A percentile compares a stretch with the other conserved stretches of the same genome.
Evolutionary conservation across 64 coral and sea anemone species (phyloP).

Genomic region (Montipora cactus): DNA sequence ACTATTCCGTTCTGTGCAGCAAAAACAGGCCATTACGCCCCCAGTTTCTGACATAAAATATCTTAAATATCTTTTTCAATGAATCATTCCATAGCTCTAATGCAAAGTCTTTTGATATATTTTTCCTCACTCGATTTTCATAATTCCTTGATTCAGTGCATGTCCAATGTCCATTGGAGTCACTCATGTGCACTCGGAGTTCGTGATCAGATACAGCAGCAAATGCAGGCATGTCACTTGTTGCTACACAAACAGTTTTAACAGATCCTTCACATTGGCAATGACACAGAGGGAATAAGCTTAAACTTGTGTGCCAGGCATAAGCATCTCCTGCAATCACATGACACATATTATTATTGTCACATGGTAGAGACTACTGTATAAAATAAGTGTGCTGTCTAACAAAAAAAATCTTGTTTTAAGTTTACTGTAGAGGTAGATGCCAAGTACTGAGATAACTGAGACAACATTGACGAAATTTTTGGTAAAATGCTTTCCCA

Average conservation of each 20-base stretch:
- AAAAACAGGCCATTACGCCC: no score
- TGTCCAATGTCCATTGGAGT: constrained; percentile 74
- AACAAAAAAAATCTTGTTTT: no score
- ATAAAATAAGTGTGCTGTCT: no score
- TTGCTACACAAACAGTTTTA: constrained; percentile 72
- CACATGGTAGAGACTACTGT: neutral
- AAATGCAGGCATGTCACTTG: constrained; percentile 48
- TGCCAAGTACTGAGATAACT: no score
- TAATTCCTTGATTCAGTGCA: constrained; percentile 62
- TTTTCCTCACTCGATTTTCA: constrained; percentile 76
- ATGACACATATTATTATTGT: no score
- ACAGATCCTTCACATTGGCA: constrained; percentile 68
- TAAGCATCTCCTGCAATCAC: constrained; percentile 76
- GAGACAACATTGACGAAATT: no score
- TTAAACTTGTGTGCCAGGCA: constrained; percentile 77
- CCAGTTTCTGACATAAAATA: no score
- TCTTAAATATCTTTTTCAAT: no score
- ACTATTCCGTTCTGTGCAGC: no score
- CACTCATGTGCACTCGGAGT: constrained; percentile 70
- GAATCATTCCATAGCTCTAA: no score
- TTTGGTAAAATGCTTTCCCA: no score
- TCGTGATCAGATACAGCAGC: constrained; percentile 52
- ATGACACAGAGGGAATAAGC: constrained; percentile 55
- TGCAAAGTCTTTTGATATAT: neutral
- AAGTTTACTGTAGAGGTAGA: no score